These are phyloP conservation scores for Protaetia brevitarsis DNA, from an alignment of 1,140 invertebrate species.

Conservation along the genomic window DNA sequence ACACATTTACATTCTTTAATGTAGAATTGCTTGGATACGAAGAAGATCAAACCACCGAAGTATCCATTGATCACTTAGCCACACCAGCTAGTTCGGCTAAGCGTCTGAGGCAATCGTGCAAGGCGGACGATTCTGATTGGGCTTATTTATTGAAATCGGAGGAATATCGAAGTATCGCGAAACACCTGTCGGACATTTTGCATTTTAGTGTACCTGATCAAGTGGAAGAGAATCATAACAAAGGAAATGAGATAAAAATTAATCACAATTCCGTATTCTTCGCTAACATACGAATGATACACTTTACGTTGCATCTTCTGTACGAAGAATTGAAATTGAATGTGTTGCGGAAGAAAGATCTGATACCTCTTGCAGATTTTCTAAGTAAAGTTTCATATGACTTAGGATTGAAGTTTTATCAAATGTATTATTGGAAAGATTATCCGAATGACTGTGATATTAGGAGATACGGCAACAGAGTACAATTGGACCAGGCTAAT, in stretches of 20 bases:
- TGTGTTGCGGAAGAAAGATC: slow-evolving; percentile 63
- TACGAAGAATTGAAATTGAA: slow-evolving; percentile 91
- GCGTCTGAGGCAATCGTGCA: slow-evolving; percentile 44
- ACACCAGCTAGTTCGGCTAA: slow-evolving; percentile 40
- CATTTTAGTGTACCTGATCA: slow-evolving; percentile 29
- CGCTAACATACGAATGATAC: slow-evolving; percentile 67
- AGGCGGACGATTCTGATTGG: slow-evolving; percentile 74
- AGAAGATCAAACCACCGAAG: slow-evolving; percentile 38
- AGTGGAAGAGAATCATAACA: neutral
- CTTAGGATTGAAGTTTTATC: slow-evolving; percentile 68
- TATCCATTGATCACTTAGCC: slow-evolving; percentile 30
- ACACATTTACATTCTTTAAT: slow-evolving; percentile 24
- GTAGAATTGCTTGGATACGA: slow-evolving; percentile 46
- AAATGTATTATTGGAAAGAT: slow-evolving; percentile 83
- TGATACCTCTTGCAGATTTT: slow-evolving; percentile 67
- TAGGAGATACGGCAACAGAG: slow-evolving; percentile 37
- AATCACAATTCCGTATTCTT: slow-evolving; percentile 70
- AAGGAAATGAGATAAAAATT: slow-evolving; percentile 43
- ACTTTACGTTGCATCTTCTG: slow-evolving; percentile 80
- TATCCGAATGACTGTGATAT: slow-evolving; percentile 64
- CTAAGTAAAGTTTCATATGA: slow-evolving; percentile 77
- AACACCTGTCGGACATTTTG: slow-evolving; percentile 40
- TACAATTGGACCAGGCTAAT: slow-evolving; percentile 52
- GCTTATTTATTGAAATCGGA: slow-evolving; percentile 63
- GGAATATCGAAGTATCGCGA: slow-evolving; percentile 50